Evolutionary conservation across 1,140 invertebrate species (phyloP).

Genomic region (Linepithema humile): DNA sequence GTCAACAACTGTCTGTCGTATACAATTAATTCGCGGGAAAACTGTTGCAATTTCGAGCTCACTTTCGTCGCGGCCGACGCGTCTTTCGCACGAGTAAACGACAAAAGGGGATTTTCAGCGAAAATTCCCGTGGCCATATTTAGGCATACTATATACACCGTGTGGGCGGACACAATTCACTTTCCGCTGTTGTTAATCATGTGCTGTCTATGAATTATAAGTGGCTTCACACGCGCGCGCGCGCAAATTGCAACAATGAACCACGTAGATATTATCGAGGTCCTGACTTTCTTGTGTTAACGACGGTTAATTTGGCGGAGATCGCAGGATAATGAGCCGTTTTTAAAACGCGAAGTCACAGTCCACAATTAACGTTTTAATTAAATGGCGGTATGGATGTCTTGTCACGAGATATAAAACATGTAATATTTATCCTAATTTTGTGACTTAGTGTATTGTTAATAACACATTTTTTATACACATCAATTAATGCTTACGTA

Average conservation of each 20-base stretch:
- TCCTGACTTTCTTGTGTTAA: constrained; percentile 35
- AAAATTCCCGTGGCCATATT: constrained; percentile 27
- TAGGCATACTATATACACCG: neutral
- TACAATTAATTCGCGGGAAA: constrained; percentile 54
- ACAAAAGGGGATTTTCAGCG: neutral
- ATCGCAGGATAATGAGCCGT: neutral
- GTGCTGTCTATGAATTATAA: constrained; percentile 40
- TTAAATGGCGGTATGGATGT: neutral
- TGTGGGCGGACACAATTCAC: constrained; percentile 39
- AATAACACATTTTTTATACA: no score
- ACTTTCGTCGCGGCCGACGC: neutral
- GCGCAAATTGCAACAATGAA: constrained; percentile 50
- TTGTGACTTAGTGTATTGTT: neutral
- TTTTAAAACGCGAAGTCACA: neutral
- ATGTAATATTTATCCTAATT: neutral
- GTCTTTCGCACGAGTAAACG: constrained; percentile 20
- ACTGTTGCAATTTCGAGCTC: constrained; percentile 16
- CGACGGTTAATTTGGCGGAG: constrained; percentile 35
- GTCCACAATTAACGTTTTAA: constrained; percentile 6
- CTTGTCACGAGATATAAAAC: neutral
- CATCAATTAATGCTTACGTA: neutral
- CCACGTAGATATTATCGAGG: constrained; percentile 20
- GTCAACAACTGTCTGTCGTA: constrained; percentile 21
- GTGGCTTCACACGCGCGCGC: constrained; percentile 19
- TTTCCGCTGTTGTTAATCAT: constrained; percentile 38